Percentiles rank a stretch among this genome's conserved stretches.
phyloP scores from a whole-genome alignment of 1,140 invertebrate genomes.

The Orius insidiosus region DNA sequence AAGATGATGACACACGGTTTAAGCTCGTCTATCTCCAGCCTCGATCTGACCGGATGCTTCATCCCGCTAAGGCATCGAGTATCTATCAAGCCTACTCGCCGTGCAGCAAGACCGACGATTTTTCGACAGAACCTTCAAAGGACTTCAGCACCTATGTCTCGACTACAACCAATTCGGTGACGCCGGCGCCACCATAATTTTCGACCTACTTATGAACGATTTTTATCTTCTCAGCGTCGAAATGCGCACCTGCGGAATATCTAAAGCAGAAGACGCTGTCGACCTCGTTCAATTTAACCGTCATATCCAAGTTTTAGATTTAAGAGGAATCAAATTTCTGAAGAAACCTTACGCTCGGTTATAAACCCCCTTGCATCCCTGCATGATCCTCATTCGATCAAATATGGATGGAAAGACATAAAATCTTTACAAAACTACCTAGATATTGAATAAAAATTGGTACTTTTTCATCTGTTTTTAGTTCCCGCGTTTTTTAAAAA shows the following conservation, averaged over 20 bases:
- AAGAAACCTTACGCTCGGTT: not conserved
- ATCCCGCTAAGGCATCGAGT: not conserved
- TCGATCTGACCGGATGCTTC: conserved; percentile 1
- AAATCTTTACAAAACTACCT: too few relatives aligned
- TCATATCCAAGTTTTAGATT: not conserved
- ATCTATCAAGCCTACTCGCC: not conserved
- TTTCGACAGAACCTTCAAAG: not conserved
- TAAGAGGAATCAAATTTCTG: not conserved
- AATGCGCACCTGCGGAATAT: not conserved
- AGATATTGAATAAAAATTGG: too few relatives aligned
- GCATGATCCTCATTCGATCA: not conserved
- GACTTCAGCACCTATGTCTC: not conserved
- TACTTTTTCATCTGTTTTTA: too few relatives aligned
- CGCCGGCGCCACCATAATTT: not conserved
- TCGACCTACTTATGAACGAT: not conserved
- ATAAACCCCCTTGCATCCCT: not conserved
- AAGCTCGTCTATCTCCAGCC: not conserved
- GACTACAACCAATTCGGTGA: conserved; percentile 1
- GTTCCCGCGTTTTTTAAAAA: too few relatives aligned
- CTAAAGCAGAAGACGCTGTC: not conserved
- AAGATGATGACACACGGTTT: not conserved
- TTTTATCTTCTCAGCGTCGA: not conserved
- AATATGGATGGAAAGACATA: too few relatives aligned
- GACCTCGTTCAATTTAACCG: not conserved
- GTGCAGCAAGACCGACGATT: not conserved